phyloP scores from a whole-genome alignment of 2,797 vertebrate genomes.

The Chiropotes sagulatus region DNA sequence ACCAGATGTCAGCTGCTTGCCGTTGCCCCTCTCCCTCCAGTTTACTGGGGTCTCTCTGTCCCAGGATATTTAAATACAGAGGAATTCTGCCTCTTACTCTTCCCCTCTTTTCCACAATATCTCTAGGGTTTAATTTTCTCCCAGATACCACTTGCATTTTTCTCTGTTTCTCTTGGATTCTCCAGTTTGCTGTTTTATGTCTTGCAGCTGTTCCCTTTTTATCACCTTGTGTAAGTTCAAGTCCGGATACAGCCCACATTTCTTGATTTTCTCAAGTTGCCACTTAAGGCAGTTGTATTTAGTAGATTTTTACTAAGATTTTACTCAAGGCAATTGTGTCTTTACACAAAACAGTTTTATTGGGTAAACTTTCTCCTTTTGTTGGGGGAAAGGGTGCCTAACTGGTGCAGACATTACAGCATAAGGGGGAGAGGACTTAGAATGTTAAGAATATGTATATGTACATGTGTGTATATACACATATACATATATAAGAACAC shows the following conservation, averaged over 20 bases:
- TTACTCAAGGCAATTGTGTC: background rate
- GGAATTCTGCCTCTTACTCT: background rate
- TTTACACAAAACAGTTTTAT: background rate
- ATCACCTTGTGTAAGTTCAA: background rate
- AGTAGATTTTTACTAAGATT: background rate
- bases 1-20: background rate
- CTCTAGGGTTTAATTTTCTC: slow-evolving; percentile 14
- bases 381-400: background rate
- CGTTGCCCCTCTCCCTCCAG: background rate
- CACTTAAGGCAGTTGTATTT: background rate
- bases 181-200: background rate
- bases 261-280: background rate
- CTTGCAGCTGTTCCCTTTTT: background rate
- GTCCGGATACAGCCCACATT: background rate
- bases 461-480: too few species aligned
- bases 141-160: background rate
- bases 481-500: background rate
- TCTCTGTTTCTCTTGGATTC: background rate
- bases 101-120: background rate
- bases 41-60: background rate
- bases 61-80: background rate
- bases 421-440: background rate
- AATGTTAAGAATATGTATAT: background rate
- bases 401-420: background rate
- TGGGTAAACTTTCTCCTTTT: background rate